A percentile compares a stretch with the other conserved stretches of the same genome.
Evolutionary conservation across 2,113 vertebrate genomes (phyloP).

Genomic region (Amia ocellicauda): DNA sequence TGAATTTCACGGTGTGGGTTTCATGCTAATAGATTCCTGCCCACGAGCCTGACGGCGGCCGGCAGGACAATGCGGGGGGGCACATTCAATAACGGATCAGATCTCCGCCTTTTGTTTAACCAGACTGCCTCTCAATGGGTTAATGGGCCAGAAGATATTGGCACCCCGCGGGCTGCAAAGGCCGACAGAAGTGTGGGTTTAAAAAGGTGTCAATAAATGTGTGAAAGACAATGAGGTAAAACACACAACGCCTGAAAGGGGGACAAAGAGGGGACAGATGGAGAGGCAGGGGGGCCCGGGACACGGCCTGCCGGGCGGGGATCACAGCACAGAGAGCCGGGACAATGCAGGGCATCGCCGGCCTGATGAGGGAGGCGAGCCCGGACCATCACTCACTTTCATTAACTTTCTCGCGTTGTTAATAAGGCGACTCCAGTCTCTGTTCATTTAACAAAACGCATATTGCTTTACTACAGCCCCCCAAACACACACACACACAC

Average conservation of each 20-base stretch:
- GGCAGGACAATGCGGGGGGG: conserved; percentile 44
- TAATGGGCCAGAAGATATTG: conserved; percentile 94
- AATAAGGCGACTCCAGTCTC: conserved; percentile 10
- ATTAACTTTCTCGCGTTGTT: neutral
- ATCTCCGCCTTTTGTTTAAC: conserved; percentile 76
- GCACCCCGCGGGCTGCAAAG: conserved; percentile 56
- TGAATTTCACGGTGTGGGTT: conserved; percentile 66
- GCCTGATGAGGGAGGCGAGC: neutral
- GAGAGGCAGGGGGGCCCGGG: conserved; percentile 52
- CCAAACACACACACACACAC: no score
- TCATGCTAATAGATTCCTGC: conserved; percentile 66
- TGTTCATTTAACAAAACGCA: no score
- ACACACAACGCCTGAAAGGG: conserved; percentile 62
- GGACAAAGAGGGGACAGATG: conserved; percentile 81
- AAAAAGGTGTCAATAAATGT: conserved; percentile 68
- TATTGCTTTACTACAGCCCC: no score
- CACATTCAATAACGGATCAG: conserved; percentile 59
- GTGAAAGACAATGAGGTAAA: conserved; percentile 78
- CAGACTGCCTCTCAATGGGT: conserved; percentile 79
- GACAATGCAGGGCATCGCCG: conserved; percentile 16
- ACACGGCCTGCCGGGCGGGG: conserved; percentile 57
- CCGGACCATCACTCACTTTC: no score
- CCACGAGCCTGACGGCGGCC: conserved; percentile 34
- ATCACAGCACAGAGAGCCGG: conserved; percentile 11
- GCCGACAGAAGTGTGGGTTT: conserved; percentile 69